Evolutionary conservation across 2,888 invertebrate species (phyloP), one percentile per base, ranked within the genome.

Genomic region (Campopleginae sp.): DNA sequence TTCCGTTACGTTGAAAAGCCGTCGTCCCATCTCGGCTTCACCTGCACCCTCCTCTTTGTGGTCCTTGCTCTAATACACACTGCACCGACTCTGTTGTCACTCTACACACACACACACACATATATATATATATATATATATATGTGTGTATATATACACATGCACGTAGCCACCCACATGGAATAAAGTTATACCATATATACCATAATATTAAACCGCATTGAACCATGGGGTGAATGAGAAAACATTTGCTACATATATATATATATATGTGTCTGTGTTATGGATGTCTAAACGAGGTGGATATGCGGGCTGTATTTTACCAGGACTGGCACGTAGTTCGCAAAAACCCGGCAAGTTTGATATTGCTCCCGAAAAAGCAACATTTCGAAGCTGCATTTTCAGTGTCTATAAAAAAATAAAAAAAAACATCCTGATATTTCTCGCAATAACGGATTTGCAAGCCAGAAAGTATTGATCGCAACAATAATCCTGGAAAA

Each of bases 1-100:
- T 81, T 84, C 84, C 84, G 84, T 81, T 81, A 84, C 84, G 74
- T 66, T 74, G 84, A 84, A 80, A 80, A 81, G 77, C 84, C 81
- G 65, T 48, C 82, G 71, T 82, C 82, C 85, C 72, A 63, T 80
- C 80, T 80, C 65, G 72, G 38, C 72, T 42, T 51, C 51, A 65
- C 51, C 70, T 65, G 63, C 51, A 72, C 54, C 44, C 72, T 70
- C 63, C 72, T 68, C 78, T 23, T 33, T 71, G 77, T 58, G 79
- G 79, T 85, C 79, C 71, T 66, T 66, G 48, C 65, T 76, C 61
- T 65, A 61, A 61, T 72, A 54, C 71, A 71, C 46, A 54, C 65
- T 17, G 38, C 38, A 54, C 48, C 38, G 33, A 27, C 44, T 31
- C 44, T 42, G 51, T 12, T 31, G 12, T 54, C 27, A 8, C 23